These are phyloP conservation scores for Echinometra lucunter DNA, from an alignment of 53 echinoderm and acorn worm genomes.

Conservation along the genomic window DNA sequence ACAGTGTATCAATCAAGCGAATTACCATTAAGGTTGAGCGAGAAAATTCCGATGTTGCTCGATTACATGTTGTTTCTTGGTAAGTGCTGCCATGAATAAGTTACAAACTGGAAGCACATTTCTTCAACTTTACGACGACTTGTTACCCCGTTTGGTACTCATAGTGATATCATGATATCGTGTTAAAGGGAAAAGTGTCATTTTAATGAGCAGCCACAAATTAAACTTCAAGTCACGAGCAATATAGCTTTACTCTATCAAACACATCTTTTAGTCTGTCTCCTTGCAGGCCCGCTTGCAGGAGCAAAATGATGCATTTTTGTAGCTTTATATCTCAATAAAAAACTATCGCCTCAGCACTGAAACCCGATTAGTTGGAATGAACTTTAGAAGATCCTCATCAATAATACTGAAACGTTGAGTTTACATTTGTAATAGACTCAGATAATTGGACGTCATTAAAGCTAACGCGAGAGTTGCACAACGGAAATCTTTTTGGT, in stretches of 20 bases:
- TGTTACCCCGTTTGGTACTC: too few relatives aligned
- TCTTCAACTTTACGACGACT: not conserved
- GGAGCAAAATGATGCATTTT: too few relatives aligned
- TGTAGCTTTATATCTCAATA: too few relatives aligned
- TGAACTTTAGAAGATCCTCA: too few relatives aligned
- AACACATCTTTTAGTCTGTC: not conserved
- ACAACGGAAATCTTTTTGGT: not conserved
- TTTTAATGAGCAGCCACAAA: not conserved
- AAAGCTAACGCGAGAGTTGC: not conserved
- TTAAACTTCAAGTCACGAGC: too few relatives aligned
- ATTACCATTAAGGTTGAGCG: not conserved
- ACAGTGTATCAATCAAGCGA: not conserved
- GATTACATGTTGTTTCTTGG: not conserved
- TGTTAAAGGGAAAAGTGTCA: not conserved
- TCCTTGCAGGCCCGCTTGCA: too few relatives aligned
- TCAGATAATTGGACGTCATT: not conserved
- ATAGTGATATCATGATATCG: not conserved
- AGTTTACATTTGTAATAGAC: not conserved
- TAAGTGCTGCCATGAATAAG: not conserved
- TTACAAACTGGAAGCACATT: not conserved
- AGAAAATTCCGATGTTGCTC: not conserved
- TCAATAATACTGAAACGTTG: not conserved
- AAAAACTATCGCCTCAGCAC: not conserved
- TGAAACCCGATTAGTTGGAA: not conserved
- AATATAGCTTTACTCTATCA: not conserved